Conservation (phyloP, 30 jellyfish, hydroid and myxozoan species). For the Pelagia noctiluca region DNA sequence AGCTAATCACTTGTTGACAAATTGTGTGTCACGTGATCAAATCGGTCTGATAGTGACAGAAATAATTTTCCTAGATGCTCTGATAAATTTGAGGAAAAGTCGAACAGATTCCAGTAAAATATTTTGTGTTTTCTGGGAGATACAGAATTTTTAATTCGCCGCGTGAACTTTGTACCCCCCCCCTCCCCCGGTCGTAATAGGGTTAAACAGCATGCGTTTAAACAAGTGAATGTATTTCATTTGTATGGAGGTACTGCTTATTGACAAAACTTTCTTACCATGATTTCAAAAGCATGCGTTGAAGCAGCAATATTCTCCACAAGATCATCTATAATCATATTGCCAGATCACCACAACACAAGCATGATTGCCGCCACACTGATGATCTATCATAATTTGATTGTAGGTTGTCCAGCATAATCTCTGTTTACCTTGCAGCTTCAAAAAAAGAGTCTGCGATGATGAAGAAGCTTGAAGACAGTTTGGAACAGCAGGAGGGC, state of each 20-base stretch:
- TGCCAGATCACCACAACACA: neutral
- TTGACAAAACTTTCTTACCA: neutral
- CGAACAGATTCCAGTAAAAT: too few relatives aligned
- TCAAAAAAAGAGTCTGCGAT: conserved; percentile 52
- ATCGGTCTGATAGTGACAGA: too few relatives aligned
- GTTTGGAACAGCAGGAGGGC: neutral
- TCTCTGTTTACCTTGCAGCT: neutral
- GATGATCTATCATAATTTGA: neutral
- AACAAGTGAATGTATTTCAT: too few relatives aligned
- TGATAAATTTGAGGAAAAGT: too few relatives aligned
- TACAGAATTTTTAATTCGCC: too few relatives aligned
- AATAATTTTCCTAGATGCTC: too few relatives aligned
- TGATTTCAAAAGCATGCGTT: neutral
- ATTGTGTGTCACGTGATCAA: too few relatives aligned
- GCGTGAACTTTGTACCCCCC: too few relatives aligned
- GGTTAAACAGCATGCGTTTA: too few relatives aligned
- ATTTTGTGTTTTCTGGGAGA: too few relatives aligned
- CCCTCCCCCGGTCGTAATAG: neutral
- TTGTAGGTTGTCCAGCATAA: neutral
- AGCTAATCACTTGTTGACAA: too few relatives aligned
- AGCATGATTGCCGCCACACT: neutral
- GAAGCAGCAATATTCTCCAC: neutral
- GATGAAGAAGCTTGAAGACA: neutral
- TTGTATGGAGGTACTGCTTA: neutral
- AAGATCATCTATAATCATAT: neutral